These are phyloP conservation scores for Drosophila mojavensis DNA, from an alignment of 1,140 invertebrate species.

Conservation along the genomic window DNA sequence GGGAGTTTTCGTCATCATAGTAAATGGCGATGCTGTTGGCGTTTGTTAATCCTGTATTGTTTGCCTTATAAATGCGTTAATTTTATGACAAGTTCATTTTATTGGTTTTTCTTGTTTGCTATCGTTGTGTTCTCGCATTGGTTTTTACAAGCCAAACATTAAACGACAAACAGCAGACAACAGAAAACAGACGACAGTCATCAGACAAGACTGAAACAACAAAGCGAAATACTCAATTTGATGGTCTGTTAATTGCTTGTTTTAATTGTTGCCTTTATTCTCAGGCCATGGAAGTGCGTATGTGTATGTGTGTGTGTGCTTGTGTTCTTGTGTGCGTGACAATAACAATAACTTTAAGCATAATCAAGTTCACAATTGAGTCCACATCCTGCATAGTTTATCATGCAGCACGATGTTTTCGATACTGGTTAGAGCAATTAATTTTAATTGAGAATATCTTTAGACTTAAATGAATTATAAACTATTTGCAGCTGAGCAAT, in stretches of 20 bases:
- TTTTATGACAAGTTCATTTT: conserved; percentile 83
- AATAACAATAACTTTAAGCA: conserved; percentile 26
- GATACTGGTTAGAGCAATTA: conserved; percentile 24
- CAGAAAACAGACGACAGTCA: conserved; percentile 46
- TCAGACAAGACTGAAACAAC: conserved; percentile 3
- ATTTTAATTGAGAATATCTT: conserved; percentile 56
- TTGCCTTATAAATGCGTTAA: conserved; percentile 81
- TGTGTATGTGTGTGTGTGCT: neutral
- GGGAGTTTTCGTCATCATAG: conserved; percentile 38
- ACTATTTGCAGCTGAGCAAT: conserved; percentile 46
- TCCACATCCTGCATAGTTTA: conserved; percentile 14
- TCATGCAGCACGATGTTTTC: conserved; percentile 13
- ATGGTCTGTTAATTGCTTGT: conserved; percentile 76
- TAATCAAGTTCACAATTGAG: conserved; percentile 13
- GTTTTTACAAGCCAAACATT: conserved; percentile 58
- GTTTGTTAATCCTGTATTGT: conserved; percentile 78
- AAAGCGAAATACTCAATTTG: conserved; percentile 68
- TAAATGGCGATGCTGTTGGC: conserved; percentile 16
- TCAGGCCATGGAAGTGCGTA: conserved; percentile 2
- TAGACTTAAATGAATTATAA: conserved; percentile 63
- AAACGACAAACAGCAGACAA: conserved; percentile 36
- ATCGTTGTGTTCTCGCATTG: conserved; percentile 66
- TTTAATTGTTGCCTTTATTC: conserved; percentile 70
- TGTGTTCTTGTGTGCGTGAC: neutral
- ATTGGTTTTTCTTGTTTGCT: conserved; percentile 76